Evolutionary conservation across 2,888 invertebrate genomes (phyloP).

Genomic region (Callosobruchus maculatus): DNA sequence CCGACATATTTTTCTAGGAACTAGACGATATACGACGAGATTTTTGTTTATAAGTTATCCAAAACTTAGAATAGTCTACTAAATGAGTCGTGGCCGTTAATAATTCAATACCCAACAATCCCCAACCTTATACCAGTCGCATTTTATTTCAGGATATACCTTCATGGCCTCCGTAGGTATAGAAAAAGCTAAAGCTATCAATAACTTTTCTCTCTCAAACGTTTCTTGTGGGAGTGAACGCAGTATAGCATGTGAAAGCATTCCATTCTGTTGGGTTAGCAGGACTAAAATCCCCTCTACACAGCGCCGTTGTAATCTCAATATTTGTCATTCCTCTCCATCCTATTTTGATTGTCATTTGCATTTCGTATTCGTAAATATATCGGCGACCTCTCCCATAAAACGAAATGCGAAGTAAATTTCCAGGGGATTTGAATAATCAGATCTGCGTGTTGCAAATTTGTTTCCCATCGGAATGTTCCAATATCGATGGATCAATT

Average conservation of each 20-base stretch:
- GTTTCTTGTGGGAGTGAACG: background rate
- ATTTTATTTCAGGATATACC: too few relatives aligned
- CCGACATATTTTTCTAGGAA: too few relatives aligned
- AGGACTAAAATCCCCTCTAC: background rate
- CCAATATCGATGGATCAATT: slow-evolving; percentile 3
- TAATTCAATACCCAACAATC: too few relatives aligned
- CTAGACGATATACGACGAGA: too few relatives aligned
- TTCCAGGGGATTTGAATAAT: slow-evolving; percentile 44
- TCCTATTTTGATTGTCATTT: slow-evolving; percentile 37
- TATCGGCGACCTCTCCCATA: slow-evolving; percentile 27
- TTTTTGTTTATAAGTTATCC: too few relatives aligned
- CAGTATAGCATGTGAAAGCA: background rate
- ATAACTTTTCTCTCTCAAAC: background rate
- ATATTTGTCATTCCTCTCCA: slow-evolving; percentile 13
- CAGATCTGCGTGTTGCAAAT: slow-evolving; percentile 42
- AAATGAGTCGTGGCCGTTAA: too few relatives aligned
- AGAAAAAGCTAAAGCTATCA: too few relatives aligned
- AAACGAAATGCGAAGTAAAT: slow-evolving; percentile 42
- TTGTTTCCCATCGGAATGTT: slow-evolving; percentile 32
- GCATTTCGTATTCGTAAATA: slow-evolving; percentile 35
- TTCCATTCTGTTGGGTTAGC: background rate
- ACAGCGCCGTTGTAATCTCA: background rate
- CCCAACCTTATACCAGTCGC: too few relatives aligned
- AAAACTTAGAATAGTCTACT: too few relatives aligned
- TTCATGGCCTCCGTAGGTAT: too few relatives aligned